These are phyloP conservation scores for Phragmatobia fuliginosa DNA, from an alignment of 2,888 invertebrate genomes.

Conservation along the genomic window DNA sequence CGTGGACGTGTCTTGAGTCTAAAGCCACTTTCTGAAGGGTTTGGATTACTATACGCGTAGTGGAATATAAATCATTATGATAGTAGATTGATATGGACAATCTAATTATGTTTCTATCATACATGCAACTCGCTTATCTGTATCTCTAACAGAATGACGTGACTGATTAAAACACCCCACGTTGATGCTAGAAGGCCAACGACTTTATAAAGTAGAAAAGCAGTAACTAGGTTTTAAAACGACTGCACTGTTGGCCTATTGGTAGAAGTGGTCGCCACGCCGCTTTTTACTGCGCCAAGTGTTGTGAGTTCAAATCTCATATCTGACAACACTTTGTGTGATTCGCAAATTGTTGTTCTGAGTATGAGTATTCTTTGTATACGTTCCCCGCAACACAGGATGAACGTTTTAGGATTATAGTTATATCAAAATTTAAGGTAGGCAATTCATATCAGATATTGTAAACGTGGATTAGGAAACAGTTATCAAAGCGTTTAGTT, in stretches of 20 bases:
- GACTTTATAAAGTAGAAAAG: no score
- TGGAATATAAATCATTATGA: neutral
- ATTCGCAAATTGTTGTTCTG: no score
- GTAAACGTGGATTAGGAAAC: neutral
- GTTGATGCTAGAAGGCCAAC: neutral
- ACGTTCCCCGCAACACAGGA: no score
- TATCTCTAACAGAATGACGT: neutral
- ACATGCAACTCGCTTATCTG: neutral
- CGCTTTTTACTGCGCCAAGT: no score
- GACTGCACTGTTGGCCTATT: no score
- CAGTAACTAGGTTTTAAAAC: no score
- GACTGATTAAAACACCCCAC: neutral
- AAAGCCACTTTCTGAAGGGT: neutral
- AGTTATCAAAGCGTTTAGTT: neutral
- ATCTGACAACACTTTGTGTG: no score
- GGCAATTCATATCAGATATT: neutral
- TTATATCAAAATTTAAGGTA: neutral
- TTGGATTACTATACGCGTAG: neutral
- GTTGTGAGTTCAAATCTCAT: no score
- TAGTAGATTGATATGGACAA: neutral
- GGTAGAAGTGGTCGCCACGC: no score
- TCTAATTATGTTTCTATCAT: neutral
- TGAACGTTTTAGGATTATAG: neutral
- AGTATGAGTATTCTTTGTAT: no score
- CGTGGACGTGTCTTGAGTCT: neutral